phyloP scores from a whole-genome alignment of 2,888 invertebrate species.

The Scrobipalpa atriplicella region DNA sequence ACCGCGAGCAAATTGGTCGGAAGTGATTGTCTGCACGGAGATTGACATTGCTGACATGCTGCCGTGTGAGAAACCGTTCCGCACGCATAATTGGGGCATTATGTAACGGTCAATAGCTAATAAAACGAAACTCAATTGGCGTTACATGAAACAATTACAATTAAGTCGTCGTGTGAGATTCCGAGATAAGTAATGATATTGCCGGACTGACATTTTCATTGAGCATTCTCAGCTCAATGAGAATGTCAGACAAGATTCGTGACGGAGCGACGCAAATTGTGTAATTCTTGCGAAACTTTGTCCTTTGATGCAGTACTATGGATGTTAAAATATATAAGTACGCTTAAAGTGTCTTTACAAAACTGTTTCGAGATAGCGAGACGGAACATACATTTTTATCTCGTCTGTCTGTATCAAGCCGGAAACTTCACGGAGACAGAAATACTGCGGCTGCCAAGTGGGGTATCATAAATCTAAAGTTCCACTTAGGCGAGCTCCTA shows the following conservation, averaged over 20 bases:
- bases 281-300: conserved; percentile 6
- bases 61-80: conserved; percentile 49
- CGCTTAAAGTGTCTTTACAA: neutral
- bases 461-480: conserved; percentile 28
- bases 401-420: conserved; percentile 5
- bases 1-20: conserved; percentile 56
- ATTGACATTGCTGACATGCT: conserved; percentile 48
- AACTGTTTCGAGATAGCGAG: neutral
- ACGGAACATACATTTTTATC: conserved; percentile 17
- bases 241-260: conserved; percentile 28
- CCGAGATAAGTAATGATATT: conserved; percentile 35
- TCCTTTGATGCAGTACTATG: conserved; percentile 6
- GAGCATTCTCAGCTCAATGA: conserved; percentile 32
- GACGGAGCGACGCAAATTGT: conserved; percentile 15
- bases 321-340: neutral
- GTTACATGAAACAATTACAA: conserved; percentile 48
- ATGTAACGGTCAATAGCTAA: conserved; percentile 44
- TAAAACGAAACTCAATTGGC: conserved; percentile 48
- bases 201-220: conserved; percentile 42
- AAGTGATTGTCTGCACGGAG: conserved; percentile 56
- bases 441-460: conserved; percentile 25
- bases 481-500: conserved; percentile 26
- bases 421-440: conserved; percentile 21
- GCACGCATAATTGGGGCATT: conserved; percentile 47
- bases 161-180: conserved; percentile 40